phyloP scores from a whole-genome alignment of 53 echinoderm and acorn worm genomes.

The Holothuria scabra region DNA sequence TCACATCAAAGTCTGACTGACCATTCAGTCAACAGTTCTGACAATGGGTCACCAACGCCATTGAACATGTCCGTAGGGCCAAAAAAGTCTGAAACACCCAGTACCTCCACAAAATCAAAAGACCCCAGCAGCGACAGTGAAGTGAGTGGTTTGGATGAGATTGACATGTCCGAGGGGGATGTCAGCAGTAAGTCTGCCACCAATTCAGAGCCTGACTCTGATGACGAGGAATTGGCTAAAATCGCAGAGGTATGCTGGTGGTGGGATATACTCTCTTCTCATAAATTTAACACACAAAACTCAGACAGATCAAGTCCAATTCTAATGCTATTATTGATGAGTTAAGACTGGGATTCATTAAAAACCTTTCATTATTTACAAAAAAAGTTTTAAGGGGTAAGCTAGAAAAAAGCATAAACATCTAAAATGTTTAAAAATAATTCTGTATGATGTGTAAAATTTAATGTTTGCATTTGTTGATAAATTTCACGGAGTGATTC shows the following conservation, averaged over 20 bases:
- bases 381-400: no score
- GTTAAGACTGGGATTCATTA: no score
- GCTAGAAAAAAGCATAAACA: no score
- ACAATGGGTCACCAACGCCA: slow-evolving; percentile 15
- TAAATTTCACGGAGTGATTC: no score
- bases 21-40: slow-evolving; percentile 49
- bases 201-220: slow-evolving; percentile 85
- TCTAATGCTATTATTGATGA: no score
- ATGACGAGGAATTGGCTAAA: slow-evolving; percentile 88
- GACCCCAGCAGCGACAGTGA: slow-evolving; percentile 58
- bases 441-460: no score
- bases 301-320: no score
- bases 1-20: slow-evolving; percentile 24
- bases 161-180: slow-evolving; percentile 77
- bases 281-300: no score
- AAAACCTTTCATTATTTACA: no score
- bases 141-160: slow-evolving; percentile 70
- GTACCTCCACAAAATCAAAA: slow-evolving; percentile 33
- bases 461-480: no score
- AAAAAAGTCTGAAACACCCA: slow-evolving; percentile 46
- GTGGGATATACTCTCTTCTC: neutral
- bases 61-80: slow-evolving; percentile 16
- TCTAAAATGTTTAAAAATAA: no score
- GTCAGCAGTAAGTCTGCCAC: slow-evolving; percentile 75
- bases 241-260: slow-evolving; percentile 75